A percentile compares a stretch with the other conserved stretches of the same genome.
These are phyloP conservation scores for Epinephelus malabaricus DNA, from an alignment of 2,797 vertebrate species.

Conservation along the genomic window DNA sequence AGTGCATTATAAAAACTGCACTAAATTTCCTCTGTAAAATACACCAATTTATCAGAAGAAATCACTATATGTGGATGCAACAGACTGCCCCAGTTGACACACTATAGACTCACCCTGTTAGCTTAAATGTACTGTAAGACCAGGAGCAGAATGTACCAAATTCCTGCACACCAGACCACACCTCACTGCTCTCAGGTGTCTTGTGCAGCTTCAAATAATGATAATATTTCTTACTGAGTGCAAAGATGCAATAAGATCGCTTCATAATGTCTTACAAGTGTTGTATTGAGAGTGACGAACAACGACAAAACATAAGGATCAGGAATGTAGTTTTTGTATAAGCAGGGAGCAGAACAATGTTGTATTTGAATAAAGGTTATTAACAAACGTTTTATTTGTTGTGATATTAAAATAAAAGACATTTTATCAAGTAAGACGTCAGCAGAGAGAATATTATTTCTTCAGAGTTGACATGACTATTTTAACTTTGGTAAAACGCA, in stretches of 20 bases:
- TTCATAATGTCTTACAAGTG: background rate
- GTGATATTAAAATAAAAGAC: constrained; percentile 52
- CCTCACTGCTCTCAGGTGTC: background rate
- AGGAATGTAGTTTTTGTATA: constrained; percentile 8
- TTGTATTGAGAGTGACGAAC: constrained; percentile 9
- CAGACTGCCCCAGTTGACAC: constrained; percentile 1
- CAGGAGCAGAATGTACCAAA: background rate
- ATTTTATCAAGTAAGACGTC: constrained; percentile 1
- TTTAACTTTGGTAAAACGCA: background rate
- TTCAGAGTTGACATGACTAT: background rate
- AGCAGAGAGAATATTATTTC: background rate
- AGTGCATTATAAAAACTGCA: background rate
- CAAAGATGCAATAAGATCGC: constrained; percentile 11
- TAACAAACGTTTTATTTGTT: constrained; percentile 51
- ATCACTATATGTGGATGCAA: background rate
- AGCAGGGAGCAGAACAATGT: constrained; percentile 22
- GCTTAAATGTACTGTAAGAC: background rate
- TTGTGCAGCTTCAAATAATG: background rate
- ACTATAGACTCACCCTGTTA: background rate
- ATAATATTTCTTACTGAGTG: background rate
- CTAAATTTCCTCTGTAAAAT: constrained; percentile 1
- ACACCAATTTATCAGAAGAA: background rate
- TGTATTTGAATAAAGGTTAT: constrained; percentile 30
- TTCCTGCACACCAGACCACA: background rate
- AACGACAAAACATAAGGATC: background rate